These are phyloP conservation scores for Aurelia sp. DNA, from an alignment of 30 jellyfish, hydroid and myxozoan genomes.

Conservation along the genomic window DNA sequence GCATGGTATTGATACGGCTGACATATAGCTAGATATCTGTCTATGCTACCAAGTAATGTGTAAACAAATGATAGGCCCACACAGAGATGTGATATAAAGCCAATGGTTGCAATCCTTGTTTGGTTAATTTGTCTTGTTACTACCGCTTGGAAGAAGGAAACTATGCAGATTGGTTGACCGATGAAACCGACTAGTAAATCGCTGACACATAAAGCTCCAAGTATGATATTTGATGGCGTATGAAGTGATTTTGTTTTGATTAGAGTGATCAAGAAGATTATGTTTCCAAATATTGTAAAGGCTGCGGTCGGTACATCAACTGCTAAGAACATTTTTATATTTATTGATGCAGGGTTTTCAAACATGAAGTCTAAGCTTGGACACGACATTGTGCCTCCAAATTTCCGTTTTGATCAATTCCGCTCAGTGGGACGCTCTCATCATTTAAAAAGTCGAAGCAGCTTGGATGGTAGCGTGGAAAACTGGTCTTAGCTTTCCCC, in stretches of 20 bases:
- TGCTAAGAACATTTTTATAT: not conserved
- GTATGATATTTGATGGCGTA: not conserved
- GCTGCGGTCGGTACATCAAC: not conserved
- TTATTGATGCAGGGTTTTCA: not conserved
- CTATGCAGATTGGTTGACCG: not conserved
- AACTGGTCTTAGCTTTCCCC: too few species aligned
- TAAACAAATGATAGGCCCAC: slow-evolving; percentile 2
- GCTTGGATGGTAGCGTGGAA: too few species aligned
- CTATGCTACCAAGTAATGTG: slow-evolving; percentile 14
- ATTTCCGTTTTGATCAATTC: not conserved
- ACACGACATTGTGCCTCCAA: slow-evolving; percentile 8
- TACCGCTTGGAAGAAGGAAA: not conserved
- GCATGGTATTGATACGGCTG: slow-evolving; percentile 49
- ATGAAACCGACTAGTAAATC: not conserved
- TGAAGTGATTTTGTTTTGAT: not conserved
- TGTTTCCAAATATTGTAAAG: not conserved
- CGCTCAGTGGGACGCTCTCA: too few species aligned
- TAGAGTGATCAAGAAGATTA: not conserved
- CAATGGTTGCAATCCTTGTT: not conserved
- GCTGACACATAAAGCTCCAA: slow-evolving; percentile 9
- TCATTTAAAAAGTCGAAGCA: too few species aligned
- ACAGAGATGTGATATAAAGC: not conserved
- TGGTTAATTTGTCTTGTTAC: not conserved
- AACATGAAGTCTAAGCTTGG: not conserved
- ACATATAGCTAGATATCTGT: slow-evolving; percentile 41